Evolutionary conservation across 1,140 invertebrate species (phyloP), one percentile per base, ranked within the genome.

Genomic region (Drosophila novamexicana): DNA sequence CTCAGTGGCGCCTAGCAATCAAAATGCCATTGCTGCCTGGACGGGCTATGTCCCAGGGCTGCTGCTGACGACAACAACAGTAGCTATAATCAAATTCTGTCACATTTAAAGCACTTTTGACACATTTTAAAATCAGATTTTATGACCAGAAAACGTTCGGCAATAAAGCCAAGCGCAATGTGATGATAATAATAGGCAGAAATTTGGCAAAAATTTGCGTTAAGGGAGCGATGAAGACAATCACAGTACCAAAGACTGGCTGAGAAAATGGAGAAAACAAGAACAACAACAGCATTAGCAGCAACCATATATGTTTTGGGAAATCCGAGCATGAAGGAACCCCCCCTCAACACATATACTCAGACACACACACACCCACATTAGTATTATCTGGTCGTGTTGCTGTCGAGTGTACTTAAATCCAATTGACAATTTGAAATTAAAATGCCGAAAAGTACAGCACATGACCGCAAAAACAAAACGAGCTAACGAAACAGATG

Each of bases 371-470:
- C 61, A 52, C 42, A 44, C 29, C 18, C 42, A 53, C n/a, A 36
- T 52, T 36, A 47, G 57, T 59, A 59, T 59, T 53, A 44, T 73
- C 44, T 29, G 79, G 84, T 57, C 59, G 76, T 79, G 77, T 74
- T 77, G 73, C 70, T 78, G 70, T 84, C 81, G 62, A 89, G 67
- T 61, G 80, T 89, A 72, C 86, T 82, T 90, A 90, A 90, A 85
- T 82, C 81, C 85, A 90, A 90, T 90, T 90, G 86, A 90, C 86
- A 90, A 90, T 90, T 90, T 90, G 70, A 90, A 90, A 90, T 90
- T 90, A 90, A 90, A 90, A 90, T 90, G 85, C 81, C 81, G 74
- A 90, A 90, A 84, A 90, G 86, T 82, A 82, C 79, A 81, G 69
- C 68, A 72, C 53, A 66, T 64, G 75, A 76, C 75, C 75, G 67